Evolutionary conservation across 2,888 invertebrate species (phyloP).

Genomic region (Heliconius hortense): DNA sequence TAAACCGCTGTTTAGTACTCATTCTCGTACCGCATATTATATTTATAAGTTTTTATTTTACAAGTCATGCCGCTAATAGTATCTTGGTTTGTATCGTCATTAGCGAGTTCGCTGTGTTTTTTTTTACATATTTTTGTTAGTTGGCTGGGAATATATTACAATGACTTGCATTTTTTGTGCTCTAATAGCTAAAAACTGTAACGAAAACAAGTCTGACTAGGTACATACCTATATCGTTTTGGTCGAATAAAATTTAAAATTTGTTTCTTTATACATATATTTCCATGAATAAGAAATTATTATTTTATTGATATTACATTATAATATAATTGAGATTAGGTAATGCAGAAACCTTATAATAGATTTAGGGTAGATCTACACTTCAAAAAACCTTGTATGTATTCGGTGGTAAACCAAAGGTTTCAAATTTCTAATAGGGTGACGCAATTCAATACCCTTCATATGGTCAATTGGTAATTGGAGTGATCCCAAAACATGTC

Average conservation of each 20-base stretch:
- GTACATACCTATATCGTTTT: not conserved
- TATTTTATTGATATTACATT: not conserved
- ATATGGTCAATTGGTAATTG: conserved; percentile 22
- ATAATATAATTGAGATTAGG: not conserved
- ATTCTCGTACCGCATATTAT: not conserved
- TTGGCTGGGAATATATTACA: not conserved
- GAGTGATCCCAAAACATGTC: conserved; percentile 3
- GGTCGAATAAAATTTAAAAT: not conserved
- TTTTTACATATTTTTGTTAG: not conserved
- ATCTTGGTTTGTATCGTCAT: not conserved
- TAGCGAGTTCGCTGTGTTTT: not conserved
- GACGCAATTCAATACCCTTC: conserved; percentile 20
- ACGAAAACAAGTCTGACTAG: not conserved
- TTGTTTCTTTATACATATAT: not conserved
- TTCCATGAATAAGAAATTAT: not conserved
- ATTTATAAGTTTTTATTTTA: conserved; percentile 2
- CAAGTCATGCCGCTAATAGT: conserved; percentile 1
- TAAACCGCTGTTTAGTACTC: not conserved
- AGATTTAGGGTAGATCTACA: not conserved
- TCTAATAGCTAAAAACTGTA: not conserved
- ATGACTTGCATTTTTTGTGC: conserved; percentile 2
- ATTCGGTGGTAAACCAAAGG: conserved; percentile 25
- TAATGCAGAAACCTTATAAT: not conserved
- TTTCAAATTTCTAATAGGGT: conserved; percentile 28
- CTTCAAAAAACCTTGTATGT: conserved; percentile 15